A percentile compares a stretch with the other conserved stretches of the same genome.
phyloP scores from a whole-genome alignment of 2,113 vertebrate species.

The Benitochromis conjunctus region DNA sequence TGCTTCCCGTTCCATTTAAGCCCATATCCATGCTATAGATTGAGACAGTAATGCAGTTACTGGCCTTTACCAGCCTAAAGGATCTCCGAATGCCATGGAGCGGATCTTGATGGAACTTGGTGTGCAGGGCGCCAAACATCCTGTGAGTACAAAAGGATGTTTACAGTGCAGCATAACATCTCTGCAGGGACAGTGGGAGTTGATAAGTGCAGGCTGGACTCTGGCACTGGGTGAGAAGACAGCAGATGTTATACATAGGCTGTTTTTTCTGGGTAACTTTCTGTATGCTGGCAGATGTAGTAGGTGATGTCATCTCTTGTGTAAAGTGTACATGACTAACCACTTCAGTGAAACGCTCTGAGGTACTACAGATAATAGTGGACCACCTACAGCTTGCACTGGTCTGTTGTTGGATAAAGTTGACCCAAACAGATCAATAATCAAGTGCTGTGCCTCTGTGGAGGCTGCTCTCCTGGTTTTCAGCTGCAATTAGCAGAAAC shows the following conservation, averaged over 20 bases:
- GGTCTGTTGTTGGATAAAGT: background rate
- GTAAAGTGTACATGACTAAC: conserved; percentile 45
- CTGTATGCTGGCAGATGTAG: background rate
- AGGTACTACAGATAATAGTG: conserved; percentile 30
- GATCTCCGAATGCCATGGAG: conserved; percentile 23
- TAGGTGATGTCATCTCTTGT: conserved; percentile 42
- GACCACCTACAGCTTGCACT: conserved; percentile 30
- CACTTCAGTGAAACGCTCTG: conserved; percentile 30
- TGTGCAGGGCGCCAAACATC: conserved; percentile 46
- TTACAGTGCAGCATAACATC: conserved; percentile 30
- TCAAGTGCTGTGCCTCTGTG: background rate
- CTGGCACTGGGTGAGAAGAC: conserved; percentile 12
- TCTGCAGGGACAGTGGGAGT: conserved; percentile 23
- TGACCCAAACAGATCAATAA: conserved; percentile 26
- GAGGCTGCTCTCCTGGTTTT: background rate
- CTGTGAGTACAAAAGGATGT: conserved; percentile 55
- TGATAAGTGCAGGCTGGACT: conserved; percentile 27
- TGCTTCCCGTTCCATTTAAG: background rate
- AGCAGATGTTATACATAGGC: conserved; percentile 32
- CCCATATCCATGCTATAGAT: background rate
- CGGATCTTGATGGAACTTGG: conserved; percentile 9
- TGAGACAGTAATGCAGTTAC: background rate
- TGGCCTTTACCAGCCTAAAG: conserved; percentile 9
- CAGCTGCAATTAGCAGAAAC: background rate
- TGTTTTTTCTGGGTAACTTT: conserved; percentile 11